These are phyloP conservation scores for Mustela nigripes DNA, from an alignment of 2,113 vertebrate genomes.

Conservation along the genomic window DNA sequence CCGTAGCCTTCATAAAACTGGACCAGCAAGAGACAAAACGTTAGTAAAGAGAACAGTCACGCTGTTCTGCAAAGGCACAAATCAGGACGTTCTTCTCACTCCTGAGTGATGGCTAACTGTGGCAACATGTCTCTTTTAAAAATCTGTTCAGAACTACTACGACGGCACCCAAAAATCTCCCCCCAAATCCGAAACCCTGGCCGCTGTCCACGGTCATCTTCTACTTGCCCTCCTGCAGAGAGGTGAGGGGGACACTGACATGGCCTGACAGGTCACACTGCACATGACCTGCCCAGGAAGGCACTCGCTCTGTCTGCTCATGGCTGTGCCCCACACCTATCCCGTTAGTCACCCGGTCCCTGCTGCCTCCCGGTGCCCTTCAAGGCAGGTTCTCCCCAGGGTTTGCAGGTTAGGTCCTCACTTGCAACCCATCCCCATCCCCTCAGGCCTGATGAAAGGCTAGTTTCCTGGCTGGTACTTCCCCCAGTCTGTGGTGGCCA, in stretches of 20 bases:
- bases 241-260: accelerated
- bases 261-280: neutral
- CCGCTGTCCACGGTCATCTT: accelerated
- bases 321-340: accelerated
- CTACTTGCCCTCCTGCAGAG: neutral
- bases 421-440: accelerated
- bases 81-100: neutral
- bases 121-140: neutral
- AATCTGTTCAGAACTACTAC: accelerated
- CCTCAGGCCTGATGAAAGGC: neutral
- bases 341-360: neutral
- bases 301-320: accelerated
- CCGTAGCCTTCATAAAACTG: conserved; percentile 99
- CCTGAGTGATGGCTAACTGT: neutral
- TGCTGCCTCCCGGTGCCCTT: neutral
- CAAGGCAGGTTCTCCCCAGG: neutral
- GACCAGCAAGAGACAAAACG: neutral
- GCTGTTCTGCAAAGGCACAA: neutral
- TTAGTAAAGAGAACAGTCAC: neutral
- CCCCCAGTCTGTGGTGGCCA: neutral
- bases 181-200: neutral
- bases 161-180: too few species aligned
- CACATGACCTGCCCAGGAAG: accelerated
- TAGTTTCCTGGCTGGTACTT: neutral
- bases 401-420: neutral